Evolutionary conservation across 1,140 invertebrate genomes (phyloP).

Genomic region (Lethrus apterus): DNA sequence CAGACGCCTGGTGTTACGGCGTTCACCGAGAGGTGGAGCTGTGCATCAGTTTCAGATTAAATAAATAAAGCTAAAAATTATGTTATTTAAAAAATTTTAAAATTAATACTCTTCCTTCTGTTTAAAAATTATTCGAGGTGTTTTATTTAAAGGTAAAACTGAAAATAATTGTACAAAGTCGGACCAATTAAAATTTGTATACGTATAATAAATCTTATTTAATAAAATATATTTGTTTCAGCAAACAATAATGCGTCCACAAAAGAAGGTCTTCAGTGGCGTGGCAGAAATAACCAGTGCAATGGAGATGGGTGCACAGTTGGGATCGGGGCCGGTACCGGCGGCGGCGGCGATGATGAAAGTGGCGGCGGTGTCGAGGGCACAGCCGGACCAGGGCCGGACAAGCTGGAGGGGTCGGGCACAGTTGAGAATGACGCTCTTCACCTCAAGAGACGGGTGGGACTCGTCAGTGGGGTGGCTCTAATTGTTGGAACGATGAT

Average conservation of each 20-base stretch:
- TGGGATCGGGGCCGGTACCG: constrained; percentile 25
- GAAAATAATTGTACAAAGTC: too few relatives aligned
- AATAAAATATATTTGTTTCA: constrained; percentile 21
- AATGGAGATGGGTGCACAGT: constrained; percentile 27
- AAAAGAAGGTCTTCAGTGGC: constrained; percentile 40
- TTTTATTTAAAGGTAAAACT: too few relatives aligned
- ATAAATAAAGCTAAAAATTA: too few relatives aligned
- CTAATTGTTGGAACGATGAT: constrained; percentile 95
- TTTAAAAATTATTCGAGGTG: too few relatives aligned
- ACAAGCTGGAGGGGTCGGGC: constrained; percentile 78
- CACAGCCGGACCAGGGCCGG: constrained; percentile 38
- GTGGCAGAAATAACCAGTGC: constrained; percentile 32
- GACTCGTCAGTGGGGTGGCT: constrained; percentile 96
- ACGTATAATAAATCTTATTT: background rate
- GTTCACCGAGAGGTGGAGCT: too few relatives aligned
- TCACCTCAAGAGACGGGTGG: constrained; percentile 97
- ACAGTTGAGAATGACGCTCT: constrained; percentile 87
- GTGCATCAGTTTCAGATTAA: too few relatives aligned
- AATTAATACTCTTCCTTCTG: too few relatives aligned
- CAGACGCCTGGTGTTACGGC: too few relatives aligned
- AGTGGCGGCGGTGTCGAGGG: constrained; percentile 38
- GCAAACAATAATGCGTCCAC: constrained; percentile 39
- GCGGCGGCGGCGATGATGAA: constrained; percentile 37
- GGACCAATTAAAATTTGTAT: too few relatives aligned
- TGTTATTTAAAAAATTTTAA: too few relatives aligned